Base-by-base conservation (phyloP, 64 coral and sea anemone species). In the Pocillopora verrucosa region DNA sequence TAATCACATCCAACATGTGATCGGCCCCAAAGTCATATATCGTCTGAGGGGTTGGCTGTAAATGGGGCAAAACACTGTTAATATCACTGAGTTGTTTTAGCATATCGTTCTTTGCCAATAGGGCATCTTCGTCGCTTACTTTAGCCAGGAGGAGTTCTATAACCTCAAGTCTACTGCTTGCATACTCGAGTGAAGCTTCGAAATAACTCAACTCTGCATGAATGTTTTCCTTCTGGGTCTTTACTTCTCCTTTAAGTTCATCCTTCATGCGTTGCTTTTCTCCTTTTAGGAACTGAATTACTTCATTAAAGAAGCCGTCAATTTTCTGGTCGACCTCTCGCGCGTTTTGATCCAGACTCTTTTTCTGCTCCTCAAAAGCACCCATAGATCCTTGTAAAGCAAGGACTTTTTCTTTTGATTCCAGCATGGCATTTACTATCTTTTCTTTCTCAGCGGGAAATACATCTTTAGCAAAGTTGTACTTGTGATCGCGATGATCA, bases 401-500 rank as follows among this genome's bases (percentile, higher is more conserved):
- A 0, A 56, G 86, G 2, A 88, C 22, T 9, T 61, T 75, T 36
- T 76, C 41, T 3, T 56, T 73, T 88, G 86, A 58, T 14, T 75
- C 41, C 26, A n/a, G 61, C 25, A 88, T 59, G 1, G 70, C 16
- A 4, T 67, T 36, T 51, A 19, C 34, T 20, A 88, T 75, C 35
- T 76, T 73, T 75, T 65, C 19, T 13, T 61, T 75, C 72, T 75
- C 73, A 61, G 22, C 59, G 22, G 70, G 25, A 19, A 88, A 75
- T 11, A 88, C 58, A 35, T 88, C 25, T 17, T 57, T 58, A 12
- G 76, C 56, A 60, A 37, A 34, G 11, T 26, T 36, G 72, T 58
- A 88, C 13, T 88, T 56, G 73, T 88, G 86, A 11, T 62, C 70
- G 37, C 73, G 38, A 15, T 88, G 86, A 60, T 89, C 87, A 10